These are phyloP conservation scores for Cryptoleucopteryx plumbea DNA, from an alignment of 2,113 vertebrate genomes.

Conservation along the genomic window DNA sequence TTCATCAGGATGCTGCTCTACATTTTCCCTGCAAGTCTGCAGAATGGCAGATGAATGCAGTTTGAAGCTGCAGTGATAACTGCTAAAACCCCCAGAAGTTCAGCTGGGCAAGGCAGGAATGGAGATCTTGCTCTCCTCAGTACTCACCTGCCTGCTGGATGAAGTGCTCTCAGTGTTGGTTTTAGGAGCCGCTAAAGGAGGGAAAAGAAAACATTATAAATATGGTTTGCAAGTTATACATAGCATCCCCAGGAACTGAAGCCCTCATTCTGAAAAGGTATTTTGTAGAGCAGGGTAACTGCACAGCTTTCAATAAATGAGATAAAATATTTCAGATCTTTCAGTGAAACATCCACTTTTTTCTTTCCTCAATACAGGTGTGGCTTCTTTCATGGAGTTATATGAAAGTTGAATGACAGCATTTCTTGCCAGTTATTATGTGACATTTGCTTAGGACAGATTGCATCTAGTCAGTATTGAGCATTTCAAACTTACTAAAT, in stretches of 20 bases:
- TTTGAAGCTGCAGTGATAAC: not conserved
- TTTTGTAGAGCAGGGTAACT: not conserved
- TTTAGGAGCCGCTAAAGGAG: conserved; percentile 72
- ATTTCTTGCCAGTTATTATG: not conserved
- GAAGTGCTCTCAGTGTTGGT: conserved; percentile 77
- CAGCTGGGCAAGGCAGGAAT: not conserved
- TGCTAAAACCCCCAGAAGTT: not conserved
- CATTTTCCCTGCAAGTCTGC: not conserved
- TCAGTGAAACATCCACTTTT: not conserved
- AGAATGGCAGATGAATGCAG: not conserved
- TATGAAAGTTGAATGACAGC: not conserved
- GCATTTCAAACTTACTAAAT: not conserved
- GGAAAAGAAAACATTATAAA: not conserved
- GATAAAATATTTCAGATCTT: not conserved
- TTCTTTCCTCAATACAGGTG: not conserved
- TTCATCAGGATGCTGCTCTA: not conserved
- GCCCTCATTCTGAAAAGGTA: not conserved
- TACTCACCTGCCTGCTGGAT: conserved; percentile 86
- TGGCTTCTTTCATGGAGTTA: not conserved
- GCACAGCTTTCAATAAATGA: not conserved
- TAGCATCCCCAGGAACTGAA: not conserved
- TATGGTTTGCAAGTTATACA: not conserved
- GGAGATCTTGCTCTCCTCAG: not conserved
- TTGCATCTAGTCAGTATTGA: not conserved
- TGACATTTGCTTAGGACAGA: not conserved